A percentile compares a stretch with the other conserved stretches of the same genome.
These are phyloP conservation scores for Aphodius granarius DNA, from an alignment of 2,888 invertebrate genomes.

Conservation along the genomic window DNA sequence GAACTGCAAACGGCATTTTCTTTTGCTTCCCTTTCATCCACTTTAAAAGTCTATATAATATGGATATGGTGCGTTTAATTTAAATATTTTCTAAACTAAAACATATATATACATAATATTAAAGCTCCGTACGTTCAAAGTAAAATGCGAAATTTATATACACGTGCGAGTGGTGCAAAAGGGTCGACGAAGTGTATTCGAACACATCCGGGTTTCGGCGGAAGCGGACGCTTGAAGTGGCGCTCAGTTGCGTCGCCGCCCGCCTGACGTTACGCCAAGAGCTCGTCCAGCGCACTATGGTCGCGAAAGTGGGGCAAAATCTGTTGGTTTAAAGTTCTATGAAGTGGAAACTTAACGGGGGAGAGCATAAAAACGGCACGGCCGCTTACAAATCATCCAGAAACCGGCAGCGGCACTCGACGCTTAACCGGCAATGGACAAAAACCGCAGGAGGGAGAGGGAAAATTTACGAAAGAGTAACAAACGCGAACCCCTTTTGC, in stretches of 20 bases:
- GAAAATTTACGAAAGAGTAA: slow-evolving; percentile 37
- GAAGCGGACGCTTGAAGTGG: slow-evolving; percentile 13
- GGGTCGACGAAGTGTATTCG: slow-evolving; percentile 7
- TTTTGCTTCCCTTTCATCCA: too few species aligned
- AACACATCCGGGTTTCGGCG: not conserved
- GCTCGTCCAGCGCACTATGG: not conserved
- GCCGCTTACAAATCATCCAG: slow-evolving; percentile 45
- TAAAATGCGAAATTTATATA: not conserved
- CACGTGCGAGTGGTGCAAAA: not conserved
- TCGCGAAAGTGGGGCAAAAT: slow-evolving; percentile 34
- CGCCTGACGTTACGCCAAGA: not conserved
- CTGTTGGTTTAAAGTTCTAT: slow-evolving; percentile 45
- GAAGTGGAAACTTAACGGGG: slow-evolving; percentile 43
- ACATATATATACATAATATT: too few species aligned
- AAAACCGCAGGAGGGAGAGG: slow-evolving; percentile 28
- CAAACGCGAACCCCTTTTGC: slow-evolving; percentile 31
- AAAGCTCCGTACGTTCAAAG: too few species aligned
- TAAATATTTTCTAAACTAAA: too few species aligned
- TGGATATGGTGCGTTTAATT: too few species aligned
- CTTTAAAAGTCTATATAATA: too few species aligned
- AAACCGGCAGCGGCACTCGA: slow-evolving; percentile 32
- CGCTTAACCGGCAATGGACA: slow-evolving; percentile 31
- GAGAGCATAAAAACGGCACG: slow-evolving; percentile 43
- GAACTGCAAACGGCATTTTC: too few species aligned
- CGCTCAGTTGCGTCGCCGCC: slow-evolving; percentile 10